phyloP scores from a whole-genome alignment of 2,113 vertebrate genomes.

The Brienomyrus longianalis region DNA sequence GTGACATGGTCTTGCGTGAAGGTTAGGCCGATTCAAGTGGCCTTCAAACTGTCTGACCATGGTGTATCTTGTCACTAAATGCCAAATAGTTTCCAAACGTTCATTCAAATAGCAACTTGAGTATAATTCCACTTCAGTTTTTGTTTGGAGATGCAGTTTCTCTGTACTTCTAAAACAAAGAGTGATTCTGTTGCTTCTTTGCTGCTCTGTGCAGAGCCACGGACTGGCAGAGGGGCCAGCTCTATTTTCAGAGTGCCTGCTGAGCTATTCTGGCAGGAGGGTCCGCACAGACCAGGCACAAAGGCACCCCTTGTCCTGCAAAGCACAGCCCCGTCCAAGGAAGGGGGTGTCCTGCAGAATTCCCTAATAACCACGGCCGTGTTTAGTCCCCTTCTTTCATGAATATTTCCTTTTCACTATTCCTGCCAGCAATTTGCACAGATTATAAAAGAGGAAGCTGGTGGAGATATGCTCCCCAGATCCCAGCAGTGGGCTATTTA shows the following conservation, averaged over 20 bases:
- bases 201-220: conserved; percentile 20
- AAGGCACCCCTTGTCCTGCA: conserved; percentile 74
- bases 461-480: conserved; percentile 31
- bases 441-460: conserved; percentile 40
- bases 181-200: conserved; percentile 30
- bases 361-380: conserved; percentile 50
- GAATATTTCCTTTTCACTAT: conserved; percentile 43
- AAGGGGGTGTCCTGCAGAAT: conserved; percentile 50
- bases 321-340: conserved; percentile 52
- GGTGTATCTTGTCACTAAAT: neutral
- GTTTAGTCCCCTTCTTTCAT: conserved; percentile 52
- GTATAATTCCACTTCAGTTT: conserved; percentile 27
- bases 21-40: neutral
- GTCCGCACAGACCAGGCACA: conserved; percentile 64
- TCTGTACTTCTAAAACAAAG: conserved; percentile 39
- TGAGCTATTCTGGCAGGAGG: conserved; percentile 60
- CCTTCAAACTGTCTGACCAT: neutral
- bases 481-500: neutral
- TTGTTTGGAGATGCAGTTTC: conserved; percentile 34
- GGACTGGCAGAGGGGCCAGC: conserved; percentile 52
- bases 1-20: neutral
- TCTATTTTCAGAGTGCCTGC: conserved; percentile 66
- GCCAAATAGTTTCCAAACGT: conserved; percentile 19
- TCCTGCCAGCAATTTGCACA: conserved; percentile 51
- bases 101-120: conserved; percentile 22